phyloP scores from a whole-genome alignment of 2,888 invertebrate genomes.

The Netelia virgata region DNA sequence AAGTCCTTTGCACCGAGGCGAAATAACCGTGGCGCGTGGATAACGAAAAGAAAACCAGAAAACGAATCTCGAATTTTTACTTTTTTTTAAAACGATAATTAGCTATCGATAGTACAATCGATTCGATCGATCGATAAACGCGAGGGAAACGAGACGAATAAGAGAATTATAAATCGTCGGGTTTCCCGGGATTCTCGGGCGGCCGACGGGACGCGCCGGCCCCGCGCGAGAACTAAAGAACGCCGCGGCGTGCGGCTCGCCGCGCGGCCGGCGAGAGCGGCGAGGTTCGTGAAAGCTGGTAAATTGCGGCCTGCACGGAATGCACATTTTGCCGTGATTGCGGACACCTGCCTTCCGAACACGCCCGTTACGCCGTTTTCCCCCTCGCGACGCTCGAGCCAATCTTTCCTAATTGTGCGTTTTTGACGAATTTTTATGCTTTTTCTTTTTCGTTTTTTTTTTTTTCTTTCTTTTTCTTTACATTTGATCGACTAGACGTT shows the following conservation, averaged over 20 bases:
- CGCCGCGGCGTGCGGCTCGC: slow-evolving; percentile 42
- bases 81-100: too few relatives aligned
- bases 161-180: too few relatives aligned
- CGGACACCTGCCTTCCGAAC: slow-evolving; percentile 77
- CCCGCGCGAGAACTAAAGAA: neutral
- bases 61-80: neutral
- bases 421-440: too few relatives aligned
- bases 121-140: neutral
- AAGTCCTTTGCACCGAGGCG: slow-evolving; percentile 32
- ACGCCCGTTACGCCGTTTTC: slow-evolving; percentile 63
- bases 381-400: slow-evolving; percentile 18
- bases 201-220: slow-evolving; percentile 41
- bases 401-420: neutral
- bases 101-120: neutral
- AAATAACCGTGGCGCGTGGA: slow-evolving; percentile 35
- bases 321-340: slow-evolving; percentile 80
- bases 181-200: slow-evolving; percentile 48
- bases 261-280: slow-evolving; percentile 60
- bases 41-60: neutral
- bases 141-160: too few relatives aligned
- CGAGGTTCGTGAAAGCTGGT: slow-evolving; percentile 81
- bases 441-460: too few relatives aligned
- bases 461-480: too few relatives aligned
- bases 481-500: too few relatives aligned
- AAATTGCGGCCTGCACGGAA: slow-evolving; percentile 80